Base-by-base conservation (phyloP, 2,888 invertebrate species). In the Lapara coniferarum region DNA sequence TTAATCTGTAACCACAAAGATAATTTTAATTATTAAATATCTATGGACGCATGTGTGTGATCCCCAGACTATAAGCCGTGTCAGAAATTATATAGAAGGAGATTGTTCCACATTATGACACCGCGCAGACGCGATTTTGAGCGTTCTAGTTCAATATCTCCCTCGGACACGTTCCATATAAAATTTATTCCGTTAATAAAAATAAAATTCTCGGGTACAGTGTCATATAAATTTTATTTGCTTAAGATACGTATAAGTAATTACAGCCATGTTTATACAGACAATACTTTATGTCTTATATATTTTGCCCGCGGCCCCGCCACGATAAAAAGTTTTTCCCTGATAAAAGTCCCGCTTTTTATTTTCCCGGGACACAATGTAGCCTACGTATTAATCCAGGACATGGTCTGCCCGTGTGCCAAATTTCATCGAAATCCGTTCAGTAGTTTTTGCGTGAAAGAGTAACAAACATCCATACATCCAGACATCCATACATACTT, bases 51-150 rank as follows among this genome's bases (percentile, higher is more conserved):
- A 44, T 58, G n/a, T 12, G 63, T 63, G 53, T 69, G 19, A 63
- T n/a, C 30, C 14, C 3, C 37, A 30, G 16, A 73, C 53, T 72
- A 71, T 72, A 76, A 79, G 71, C 74, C 73, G 71, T 76, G 76
- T 78, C 78, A 81, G 80, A 80, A 82, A 81, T 83, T 75, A 82
- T 75, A 74, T 73, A 70, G 74, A 81, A 81, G 77, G 76, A 75
- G 76, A 82, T 83, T 81, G 80, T 78, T 74, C 76, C 75, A 77
- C 76, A 81, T 78, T 79, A 80, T 44, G 46, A 49, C 25, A 57
- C 10, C 58, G 30, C 30, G 8, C 66, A 53, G 53, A 66, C 37
- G 52, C 52, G 53, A 51, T 7, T 66, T 30, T 66, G 46, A 63
- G 30, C 13, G 19, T 19, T 63, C 49, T 46, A 49, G 19, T 46